These are phyloP conservation scores for Tortricodes alternella DNA, from an alignment of 2,888 invertebrate genomes.

Conservation along the genomic window DNA sequence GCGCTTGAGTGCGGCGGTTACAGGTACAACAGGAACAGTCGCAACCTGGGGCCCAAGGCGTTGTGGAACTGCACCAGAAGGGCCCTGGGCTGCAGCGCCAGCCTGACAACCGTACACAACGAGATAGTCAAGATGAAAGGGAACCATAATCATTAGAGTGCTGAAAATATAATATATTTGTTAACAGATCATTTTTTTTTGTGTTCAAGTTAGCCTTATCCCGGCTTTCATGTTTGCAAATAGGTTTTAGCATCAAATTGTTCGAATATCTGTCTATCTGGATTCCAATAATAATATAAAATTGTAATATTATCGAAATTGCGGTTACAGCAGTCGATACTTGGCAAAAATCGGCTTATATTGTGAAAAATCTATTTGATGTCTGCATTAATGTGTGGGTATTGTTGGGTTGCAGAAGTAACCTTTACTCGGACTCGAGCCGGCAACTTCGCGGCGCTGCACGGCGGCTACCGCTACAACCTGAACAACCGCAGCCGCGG, in stretches of 20 bases:
- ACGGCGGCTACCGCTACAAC: constrained; percentile 42
- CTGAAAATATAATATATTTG: too few relatives aligned
- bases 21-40: constrained; percentile 10
- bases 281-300: too few relatives aligned
- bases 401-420: constrained; percentile 32
- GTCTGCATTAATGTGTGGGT: too few relatives aligned
- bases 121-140: constrained; percentile 31
- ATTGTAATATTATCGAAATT: too few relatives aligned
- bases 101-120: constrained; percentile 33
- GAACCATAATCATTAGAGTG: constrained; percentile 34
- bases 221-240: too few relatives aligned
- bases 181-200: too few relatives aligned
- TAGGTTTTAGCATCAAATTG: too few relatives aligned
- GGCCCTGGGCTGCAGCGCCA: constrained; percentile 34
- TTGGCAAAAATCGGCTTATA: too few relatives aligned
- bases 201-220: too few relatives aligned
- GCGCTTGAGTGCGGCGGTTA: constrained; percentile 2
- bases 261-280: too few relatives aligned
- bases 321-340: too few relatives aligned
- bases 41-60: constrained; percentile 23
- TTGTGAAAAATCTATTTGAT: background rate
- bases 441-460: constrained; percentile 39
- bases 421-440: constrained; percentile 34
- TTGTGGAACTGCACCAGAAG: constrained; percentile 32
- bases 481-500: constrained; percentile 41